Conservation (phyloP, 2,797 vertebrate species). For the Coregonus ussuriensis region DNA sequence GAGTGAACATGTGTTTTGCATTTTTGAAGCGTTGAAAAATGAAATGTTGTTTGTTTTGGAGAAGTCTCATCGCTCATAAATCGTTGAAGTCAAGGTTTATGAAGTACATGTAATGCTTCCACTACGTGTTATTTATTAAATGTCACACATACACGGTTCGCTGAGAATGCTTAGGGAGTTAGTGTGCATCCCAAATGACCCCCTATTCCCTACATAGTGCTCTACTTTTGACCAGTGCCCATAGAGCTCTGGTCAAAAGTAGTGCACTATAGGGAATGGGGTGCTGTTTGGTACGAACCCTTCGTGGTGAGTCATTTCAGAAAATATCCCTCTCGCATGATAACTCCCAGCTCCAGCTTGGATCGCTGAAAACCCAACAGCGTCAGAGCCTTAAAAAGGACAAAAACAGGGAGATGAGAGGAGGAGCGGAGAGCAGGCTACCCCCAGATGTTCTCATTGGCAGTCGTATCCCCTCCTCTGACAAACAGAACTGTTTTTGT, state of each 20-base stretch:
- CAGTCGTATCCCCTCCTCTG: conserved; percentile 41
- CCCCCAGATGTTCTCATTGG: conserved; percentile 70
- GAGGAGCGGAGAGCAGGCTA: not conserved
- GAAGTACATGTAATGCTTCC: conserved; percentile 53
- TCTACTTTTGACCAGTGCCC: not conserved
- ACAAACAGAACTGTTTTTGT: conserved; percentile 72
- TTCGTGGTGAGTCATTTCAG: conserved; percentile 54
- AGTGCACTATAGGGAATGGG: not conserved
- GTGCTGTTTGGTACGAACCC: not conserved
- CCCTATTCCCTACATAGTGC: not conserved
- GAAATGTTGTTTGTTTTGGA: conserved; percentile 53
- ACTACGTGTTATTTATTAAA: conserved; percentile 60
- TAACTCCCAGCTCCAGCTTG: conserved; percentile 58
- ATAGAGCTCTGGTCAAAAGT: not conserved
- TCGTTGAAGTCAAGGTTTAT: conserved; percentile 55
- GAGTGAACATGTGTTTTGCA: conserved; percentile 51
- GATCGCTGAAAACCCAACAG: conserved; percentile 54
- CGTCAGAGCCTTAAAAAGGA: conserved; percentile 54
- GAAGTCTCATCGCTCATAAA: conserved; percentile 48
- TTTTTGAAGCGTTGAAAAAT: conserved; percentile 52
- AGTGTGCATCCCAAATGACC: not conserved
- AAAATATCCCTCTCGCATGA: conserved; percentile 59
- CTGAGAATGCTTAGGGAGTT: conserved; percentile 38
- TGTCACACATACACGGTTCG: conserved; percentile 53
- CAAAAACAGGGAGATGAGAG: conserved; percentile 33